Conservation (phyloP, 2,113 vertebrate genomes). For the Pterocles gutturalis region DNA sequence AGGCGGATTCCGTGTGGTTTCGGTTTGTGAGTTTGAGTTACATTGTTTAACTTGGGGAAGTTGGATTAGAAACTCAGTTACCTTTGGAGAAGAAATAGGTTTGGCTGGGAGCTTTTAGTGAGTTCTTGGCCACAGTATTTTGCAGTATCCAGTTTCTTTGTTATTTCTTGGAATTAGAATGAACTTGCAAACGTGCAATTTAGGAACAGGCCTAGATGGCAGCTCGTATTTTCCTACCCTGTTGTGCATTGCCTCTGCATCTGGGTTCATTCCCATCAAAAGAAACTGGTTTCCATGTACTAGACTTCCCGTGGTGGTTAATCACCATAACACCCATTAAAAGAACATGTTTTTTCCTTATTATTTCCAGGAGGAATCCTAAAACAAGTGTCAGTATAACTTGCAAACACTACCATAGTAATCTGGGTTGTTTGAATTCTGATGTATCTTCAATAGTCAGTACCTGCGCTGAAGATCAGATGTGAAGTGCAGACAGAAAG, state of each 20-base stretch:
- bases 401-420: neutral
- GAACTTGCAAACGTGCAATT: neutral
- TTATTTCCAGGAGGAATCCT: neutral
- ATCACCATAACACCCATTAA: neutral
- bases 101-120: neutral
- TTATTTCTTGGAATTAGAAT: neutral
- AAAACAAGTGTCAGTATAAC: neutral
- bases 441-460: accelerated
- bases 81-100: neutral
- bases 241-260: accelerated
- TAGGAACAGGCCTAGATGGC: neutral
- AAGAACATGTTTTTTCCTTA: neutral
- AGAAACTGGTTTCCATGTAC: neutral
- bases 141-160: neutral
- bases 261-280: neutral
- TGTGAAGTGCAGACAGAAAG: neutral
- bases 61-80: neutral
- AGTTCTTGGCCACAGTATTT: neutral
- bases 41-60: neutral
- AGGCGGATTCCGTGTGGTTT: accelerated
- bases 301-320: neutral
- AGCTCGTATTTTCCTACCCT: neutral
- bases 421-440: neutral
- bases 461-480: neutral
- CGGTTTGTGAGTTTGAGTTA: neutral